A percentile compares a stretch with the other conserved stretches of the same genome.
phyloP scores from a whole-genome alignment of 2,797 vertebrate species.

The Phaenicophaeus curvirostris region DNA sequence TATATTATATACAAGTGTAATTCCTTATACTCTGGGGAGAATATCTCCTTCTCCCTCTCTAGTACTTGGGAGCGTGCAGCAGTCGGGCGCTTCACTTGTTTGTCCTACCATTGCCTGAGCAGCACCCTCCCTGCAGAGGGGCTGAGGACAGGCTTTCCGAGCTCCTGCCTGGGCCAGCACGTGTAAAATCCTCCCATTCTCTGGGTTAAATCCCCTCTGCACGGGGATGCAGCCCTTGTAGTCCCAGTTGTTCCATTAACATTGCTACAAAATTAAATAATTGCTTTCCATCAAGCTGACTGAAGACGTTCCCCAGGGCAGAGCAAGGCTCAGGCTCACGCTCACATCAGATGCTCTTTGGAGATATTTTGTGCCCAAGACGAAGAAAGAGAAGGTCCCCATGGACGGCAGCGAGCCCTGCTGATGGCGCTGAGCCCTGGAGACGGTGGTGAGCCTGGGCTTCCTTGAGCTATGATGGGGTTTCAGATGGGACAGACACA shows the following conservation, averaged over 20 bases:
- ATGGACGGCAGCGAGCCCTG: background rate
- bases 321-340: fast-evolving
- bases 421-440: background rate
- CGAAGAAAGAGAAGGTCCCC: background rate
- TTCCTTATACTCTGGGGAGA: fast-evolving
- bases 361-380: background rate
- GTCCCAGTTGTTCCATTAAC: background rate
- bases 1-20: no score
- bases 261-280: background rate
- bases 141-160: background rate
- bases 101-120: no score
- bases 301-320: background rate
- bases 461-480: fast-evolving
- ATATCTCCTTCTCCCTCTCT: background rate
- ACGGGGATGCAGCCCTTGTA: fast-evolving
- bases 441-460: background rate
- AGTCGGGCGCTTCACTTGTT: no score
- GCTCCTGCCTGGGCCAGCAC: background rate
- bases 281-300: background rate
- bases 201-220: background rate
- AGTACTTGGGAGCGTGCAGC: no score
- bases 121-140: no score
- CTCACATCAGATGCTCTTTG: background rate
- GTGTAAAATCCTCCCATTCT: fast-evolving
- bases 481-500: background rate